Conservation (phyloP, 1,140 invertebrate species). For the Cherax destructor region DNA sequence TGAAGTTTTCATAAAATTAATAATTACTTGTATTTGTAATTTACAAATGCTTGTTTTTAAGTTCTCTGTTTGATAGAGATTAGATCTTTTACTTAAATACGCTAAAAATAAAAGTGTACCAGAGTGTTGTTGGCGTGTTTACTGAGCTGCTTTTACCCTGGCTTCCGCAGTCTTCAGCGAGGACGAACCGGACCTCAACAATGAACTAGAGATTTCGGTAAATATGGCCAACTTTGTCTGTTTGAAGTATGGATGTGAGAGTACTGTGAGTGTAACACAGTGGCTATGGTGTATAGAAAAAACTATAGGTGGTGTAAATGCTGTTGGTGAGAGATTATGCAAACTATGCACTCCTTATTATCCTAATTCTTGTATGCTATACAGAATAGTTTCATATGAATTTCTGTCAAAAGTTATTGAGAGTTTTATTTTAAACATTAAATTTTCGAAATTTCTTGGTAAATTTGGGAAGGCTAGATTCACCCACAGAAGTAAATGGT, state of each 20-base stretch:
- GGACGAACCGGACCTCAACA: conserved; percentile 89
- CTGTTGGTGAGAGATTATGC: neutral
- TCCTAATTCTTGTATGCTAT: neutral
- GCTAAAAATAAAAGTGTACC: conserved; percentile 57
- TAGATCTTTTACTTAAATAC: conserved; percentile 49
- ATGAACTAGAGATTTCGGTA: conserved; percentile 90
- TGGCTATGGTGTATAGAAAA: conserved; percentile 6
- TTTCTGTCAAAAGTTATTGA: neutral
- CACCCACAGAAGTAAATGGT: too few species aligned
- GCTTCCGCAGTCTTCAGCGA: conserved; percentile 85
- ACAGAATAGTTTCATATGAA: neutral
- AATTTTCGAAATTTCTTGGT: too few species aligned
- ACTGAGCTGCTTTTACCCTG: conserved; percentile 62
- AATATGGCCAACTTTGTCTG: conserved; percentile 68
- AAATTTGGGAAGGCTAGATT: too few species aligned
- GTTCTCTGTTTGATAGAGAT: conserved; percentile 51
- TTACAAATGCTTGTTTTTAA: conserved; percentile 61
- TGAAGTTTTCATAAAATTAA: conserved; percentile 56
- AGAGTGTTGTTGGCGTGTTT: conserved; percentile 57
- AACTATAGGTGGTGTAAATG: neutral
- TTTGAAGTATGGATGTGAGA: conserved; percentile 3
- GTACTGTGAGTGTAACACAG: conserved; percentile 14
- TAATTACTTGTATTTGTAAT: conserved; percentile 61
- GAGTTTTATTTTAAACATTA: too few species aligned
- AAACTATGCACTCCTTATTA: neutral